Base-by-base conservation (phyloP, 2,113 vertebrate genomes). In the Pseudopodoces humilis region DNA sequence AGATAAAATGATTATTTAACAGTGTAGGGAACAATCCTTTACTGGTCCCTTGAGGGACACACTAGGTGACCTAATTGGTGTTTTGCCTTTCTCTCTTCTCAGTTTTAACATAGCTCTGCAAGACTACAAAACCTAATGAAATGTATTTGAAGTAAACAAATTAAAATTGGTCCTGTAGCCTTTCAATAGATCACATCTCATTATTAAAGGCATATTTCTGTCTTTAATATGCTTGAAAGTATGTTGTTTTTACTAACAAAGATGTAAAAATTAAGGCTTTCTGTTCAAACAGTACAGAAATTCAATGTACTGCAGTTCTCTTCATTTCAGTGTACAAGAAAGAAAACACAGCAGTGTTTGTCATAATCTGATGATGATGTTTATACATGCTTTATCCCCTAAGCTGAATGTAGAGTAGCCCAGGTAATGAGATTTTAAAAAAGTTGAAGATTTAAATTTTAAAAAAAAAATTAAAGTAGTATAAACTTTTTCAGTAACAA, bases 241-340 rank as follows among this genome's bases (percentile, higher is more conserved):
- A 49, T 31, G 5, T 8, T 8, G 0, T 1, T 63, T 72, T 80
- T 77, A 27, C 17, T 53, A 31, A 33, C 0, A 3, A 35, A 70
- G 19, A 62, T 35, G 14, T 56, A 67, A 55, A 86, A 83, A 65
- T 67, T 71, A 67, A 82, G 43, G n/a, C 22, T 63, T 13, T 39
- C 25, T 67, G 19, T 72, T 80, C 10, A 78, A 90, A 76, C 20
- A 53, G 27, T n/a, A 30, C 14, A 59, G 30, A 84, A 86, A 75
- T 62, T 79, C 50, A 80, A 8, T 12, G 13, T 28, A 28, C 14
- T 70, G 18, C 37, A 76, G 8, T 31, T 72, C n/a, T 58, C 37
- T 11, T 82, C 3, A 56, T 65, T 86, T 81, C 37, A 64, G 15
- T 64, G 13, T 72, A 37, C 5, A 63, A 76, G 74, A 69, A 4